Percentiles rank a stretch among this genome's conserved stretches.
Conservation (phyloP, 2,797 vertebrate species). For the Gambelia wislizenii region DNA sequence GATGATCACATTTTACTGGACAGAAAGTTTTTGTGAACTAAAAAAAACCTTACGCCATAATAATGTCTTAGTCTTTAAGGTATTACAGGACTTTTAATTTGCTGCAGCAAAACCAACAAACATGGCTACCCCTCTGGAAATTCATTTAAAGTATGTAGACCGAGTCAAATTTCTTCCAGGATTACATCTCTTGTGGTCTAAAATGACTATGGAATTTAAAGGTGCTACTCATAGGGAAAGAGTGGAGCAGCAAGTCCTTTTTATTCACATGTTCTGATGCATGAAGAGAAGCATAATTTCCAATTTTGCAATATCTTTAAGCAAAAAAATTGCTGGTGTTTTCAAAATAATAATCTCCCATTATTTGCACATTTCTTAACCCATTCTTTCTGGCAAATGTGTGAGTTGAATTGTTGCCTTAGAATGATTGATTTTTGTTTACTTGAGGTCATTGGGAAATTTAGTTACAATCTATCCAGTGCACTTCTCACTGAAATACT, state of each 20-base stretch:
- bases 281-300: neutral
- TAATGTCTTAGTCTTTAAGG: neutral
- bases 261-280: neutral
- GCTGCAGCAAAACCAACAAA: neutral
- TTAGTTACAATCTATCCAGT: constrained; percentile 10
- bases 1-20: neutral
- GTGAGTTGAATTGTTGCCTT: constrained; percentile 3
- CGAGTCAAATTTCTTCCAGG: constrained; percentile 35
- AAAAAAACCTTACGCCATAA: neutral
- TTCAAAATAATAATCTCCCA: neutral
- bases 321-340: neutral
- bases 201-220: constrained; percentile 45
- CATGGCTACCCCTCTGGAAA: neutral
- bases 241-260: constrained; percentile 24
- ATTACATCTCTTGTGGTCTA: constrained; percentile 37
- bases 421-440: neutral
- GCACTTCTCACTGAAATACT: neutral
- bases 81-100: neutral
- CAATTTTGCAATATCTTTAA: neutral
- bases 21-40: neutral
- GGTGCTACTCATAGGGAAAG: constrained; percentile 26
- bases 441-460: neutral
- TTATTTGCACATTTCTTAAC: constrained; percentile 18
- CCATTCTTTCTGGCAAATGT: constrained; percentile 7
- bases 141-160: neutral